phyloP scores from a whole-genome alignment of 2,888 invertebrate species.

The Himalopsyche kuldschensis region DNA sequence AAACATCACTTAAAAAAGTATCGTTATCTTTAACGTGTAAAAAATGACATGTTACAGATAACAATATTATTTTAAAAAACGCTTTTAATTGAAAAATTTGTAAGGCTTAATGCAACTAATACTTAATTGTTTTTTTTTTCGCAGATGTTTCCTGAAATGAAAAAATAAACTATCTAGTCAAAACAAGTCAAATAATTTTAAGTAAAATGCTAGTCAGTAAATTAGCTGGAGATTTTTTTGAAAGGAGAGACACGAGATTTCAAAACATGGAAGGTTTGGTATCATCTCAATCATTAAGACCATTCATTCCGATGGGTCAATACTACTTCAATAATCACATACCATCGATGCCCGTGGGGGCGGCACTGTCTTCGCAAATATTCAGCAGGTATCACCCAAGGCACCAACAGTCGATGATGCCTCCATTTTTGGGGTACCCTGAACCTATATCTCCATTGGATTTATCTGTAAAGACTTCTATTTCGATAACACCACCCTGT shows the following conservation, averaged over 20 bases:
- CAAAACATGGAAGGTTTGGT: slow-evolving; percentile 30
- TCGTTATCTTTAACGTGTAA: too few species aligned
- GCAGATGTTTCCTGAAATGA: not conserved
- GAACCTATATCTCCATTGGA: slow-evolving; percentile 72
- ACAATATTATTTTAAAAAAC: too few species aligned
- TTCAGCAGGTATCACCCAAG: slow-evolving; percentile 30
- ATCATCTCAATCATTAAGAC: slow-evolving; percentile 25
- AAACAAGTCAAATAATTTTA: not conserved
- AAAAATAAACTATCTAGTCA: not conserved
- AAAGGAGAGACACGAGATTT: not conserved
- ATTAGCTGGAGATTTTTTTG: not conserved
- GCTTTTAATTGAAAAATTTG: too few species aligned
- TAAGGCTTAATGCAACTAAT: too few species aligned
- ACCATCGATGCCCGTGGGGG: slow-evolving; percentile 19
- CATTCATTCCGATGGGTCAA: slow-evolving; percentile 29
- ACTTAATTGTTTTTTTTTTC: not conserved
- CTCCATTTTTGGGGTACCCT: slow-evolving; percentile 61
- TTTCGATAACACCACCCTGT: slow-evolving; percentile 76
- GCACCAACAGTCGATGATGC: slow-evolving; percentile 54
- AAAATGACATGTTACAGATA: too few species aligned
- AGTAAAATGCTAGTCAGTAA: not conserved
- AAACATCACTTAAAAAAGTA: too few species aligned
- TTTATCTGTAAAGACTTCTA: slow-evolving; percentile 70
- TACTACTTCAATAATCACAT: slow-evolving; percentile 27
- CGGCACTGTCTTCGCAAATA: slow-evolving; percentile 7